Evolutionary conservation across 2,888 invertebrate species (phyloP), one percentile per base, ranked within the genome.

Genomic region (Lasioglossum leucozonium): DNA sequence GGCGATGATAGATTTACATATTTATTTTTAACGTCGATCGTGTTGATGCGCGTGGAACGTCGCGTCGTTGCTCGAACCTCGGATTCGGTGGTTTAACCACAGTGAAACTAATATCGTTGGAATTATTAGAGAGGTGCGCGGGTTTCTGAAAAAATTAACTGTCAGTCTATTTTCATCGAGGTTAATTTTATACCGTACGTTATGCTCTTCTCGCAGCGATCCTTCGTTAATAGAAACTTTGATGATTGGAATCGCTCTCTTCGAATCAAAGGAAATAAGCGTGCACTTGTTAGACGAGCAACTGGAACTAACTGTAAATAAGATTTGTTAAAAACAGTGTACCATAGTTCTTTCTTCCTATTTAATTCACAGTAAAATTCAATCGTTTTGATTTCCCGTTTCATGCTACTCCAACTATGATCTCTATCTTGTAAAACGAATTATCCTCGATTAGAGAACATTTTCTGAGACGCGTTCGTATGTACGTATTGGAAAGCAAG

Each of bases 271-370:
- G 62, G 62, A 8, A 30, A 62, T 62, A 30, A 30, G 30, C 34
- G 16, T 62, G 62, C 62, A 62, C 62, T 62, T 62, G 62, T 62
- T 62, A 62, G 30, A 62, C 62, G 62, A 62, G 62, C 62, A 62
- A 62, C 30, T 62, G 30, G 30, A 62, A 62, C 30, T 13, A 62
- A 30, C 16, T 62, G 62, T 62, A 30, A 34, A 62, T 62, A 62
- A 62, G 62, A 62, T 30, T 62, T 62, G 18, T 62, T 62, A 16
- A 8, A 30, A 18, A 30, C 11, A 62, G 62, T 6, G 55, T 62
- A 62, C 30, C 6, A 16, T 30, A 62, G 62, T 62, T 16, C 30
- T 30, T 16, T 6, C 30, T 16, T 16, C 8, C 18, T 62, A 30
- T 62, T 34, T 5, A 26, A 30, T 34, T 62, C 30, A 18, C 30